Base-by-base conservation (phyloP, 2,888 invertebrate genomes). In the Esperia sulphurella region DNA sequence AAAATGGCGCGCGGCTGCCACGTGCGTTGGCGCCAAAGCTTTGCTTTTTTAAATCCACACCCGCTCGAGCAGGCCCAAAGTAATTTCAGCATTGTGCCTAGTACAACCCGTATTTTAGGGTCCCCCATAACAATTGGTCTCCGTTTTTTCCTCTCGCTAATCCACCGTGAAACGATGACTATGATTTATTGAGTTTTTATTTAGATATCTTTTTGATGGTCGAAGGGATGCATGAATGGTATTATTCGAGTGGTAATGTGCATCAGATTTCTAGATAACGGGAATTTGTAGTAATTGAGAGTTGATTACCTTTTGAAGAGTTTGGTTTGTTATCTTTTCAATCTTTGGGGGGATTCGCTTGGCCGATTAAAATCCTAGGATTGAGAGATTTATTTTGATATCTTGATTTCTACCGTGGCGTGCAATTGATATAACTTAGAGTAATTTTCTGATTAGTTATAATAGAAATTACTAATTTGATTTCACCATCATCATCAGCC, bases 111-210 rank as follows among this genome's bases (percentile, higher is more conserved):
- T 43, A 29, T 43, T 14, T 33, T 39, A 42, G 45, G n/a, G 38
- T 39, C 38, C 29, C 38, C 29, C 8, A 48, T 37, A 14, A 39
- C 41, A 50, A 41, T 59, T 59, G 58, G 55, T 59, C 54, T 49
- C 55, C 14, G 50, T 56, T 64, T 58, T 63, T 66, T 69, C 61
- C 58, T 48, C 61, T 55, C 55, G 65, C 57, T 68, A 71, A 75
- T 74, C 60, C 66, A 63, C 68, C 72, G 70, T 75, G 61, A 74
- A 75, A 73, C 65, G 57, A 63, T 59, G 53, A 60, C 53, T 64
- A 59, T 71, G 74, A 77, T 71, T 68, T 70, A 75, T 71, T 21
- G 7, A 47, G 60, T 49, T 53, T 61, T 63, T 53, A 54, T 60
- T 52, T 42, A 38, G 33, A 33, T 41, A 13, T 14, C 21, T 28